A percentile compares a stretch with the other conserved stretches of the same genome.
phyloP scores from a whole-genome alignment of 2,797 vertebrate species.

The Schizopygopsis malacanthus region DNA sequence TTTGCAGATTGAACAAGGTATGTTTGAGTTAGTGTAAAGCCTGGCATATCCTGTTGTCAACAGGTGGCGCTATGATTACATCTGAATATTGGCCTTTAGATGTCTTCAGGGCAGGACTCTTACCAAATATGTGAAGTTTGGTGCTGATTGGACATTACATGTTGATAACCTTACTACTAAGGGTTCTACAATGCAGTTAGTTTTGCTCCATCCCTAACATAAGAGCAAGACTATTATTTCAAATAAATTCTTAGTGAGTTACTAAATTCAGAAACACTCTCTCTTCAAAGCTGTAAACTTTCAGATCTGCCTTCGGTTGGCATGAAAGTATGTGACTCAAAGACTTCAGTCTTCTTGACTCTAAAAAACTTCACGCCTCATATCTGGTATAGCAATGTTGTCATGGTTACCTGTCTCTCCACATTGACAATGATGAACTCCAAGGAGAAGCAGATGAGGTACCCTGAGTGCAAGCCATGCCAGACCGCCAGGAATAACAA shows the following conservation, averaged over 20 bases:
- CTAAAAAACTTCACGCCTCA: conserved; percentile 15
- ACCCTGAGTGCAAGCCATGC: conserved; percentile 96
- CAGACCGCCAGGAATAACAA: conserved; percentile 92
- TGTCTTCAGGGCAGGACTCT: too few relatives aligned
- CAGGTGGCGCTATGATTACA: too few relatives aligned
- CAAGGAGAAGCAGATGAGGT: conserved; percentile 96
- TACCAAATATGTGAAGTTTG: too few relatives aligned
- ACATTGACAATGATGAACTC: conserved; percentile 93
- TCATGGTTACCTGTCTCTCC: conserved; percentile 87
- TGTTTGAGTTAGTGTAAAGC: too few relatives aligned
- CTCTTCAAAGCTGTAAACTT: conserved; percentile 23
- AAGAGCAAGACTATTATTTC: not conserved
- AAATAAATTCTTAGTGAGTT: conserved; percentile 3
- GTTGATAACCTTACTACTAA: not conserved
- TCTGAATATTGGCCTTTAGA: too few relatives aligned
- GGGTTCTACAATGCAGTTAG: not conserved
- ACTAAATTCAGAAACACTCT: conserved; percentile 1
- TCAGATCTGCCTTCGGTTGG: not conserved
- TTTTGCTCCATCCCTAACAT: not conserved
- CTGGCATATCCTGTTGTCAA: too few relatives aligned
- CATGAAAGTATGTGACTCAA: conserved; percentile 35
- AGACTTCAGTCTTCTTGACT: conserved; percentile 36
- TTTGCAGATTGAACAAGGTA: too few relatives aligned
- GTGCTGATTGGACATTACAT: too few relatives aligned
- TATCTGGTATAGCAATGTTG: conserved; percentile 7